A percentile compares a stretch with the other conserved stretches of the same genome.
These are phyloP conservation scores for Carcinoscorpius rotundicauda DNA, from an alignment of 1,140 invertebrate genomes.

Conservation along the genomic window DNA sequence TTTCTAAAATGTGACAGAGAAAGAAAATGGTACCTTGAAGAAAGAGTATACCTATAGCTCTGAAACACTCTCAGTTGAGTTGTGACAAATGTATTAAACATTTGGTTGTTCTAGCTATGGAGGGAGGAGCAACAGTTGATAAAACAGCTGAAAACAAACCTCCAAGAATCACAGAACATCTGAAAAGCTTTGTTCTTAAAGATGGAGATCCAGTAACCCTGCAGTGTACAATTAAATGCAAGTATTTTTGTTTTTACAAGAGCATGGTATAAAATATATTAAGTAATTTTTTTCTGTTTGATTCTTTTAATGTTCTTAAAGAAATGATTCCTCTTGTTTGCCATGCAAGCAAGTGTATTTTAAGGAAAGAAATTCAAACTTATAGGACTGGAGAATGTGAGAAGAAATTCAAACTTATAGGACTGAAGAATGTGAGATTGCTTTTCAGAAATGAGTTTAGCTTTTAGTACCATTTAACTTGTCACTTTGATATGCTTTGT, in stretches of 20 bases:
- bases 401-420: neutral
- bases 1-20: no score
- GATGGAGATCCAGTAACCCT: constrained; percentile 25
- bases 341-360: neutral
- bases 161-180: constrained; percentile 23
- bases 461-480: no score
- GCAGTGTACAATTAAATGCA: constrained; percentile 23
- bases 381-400: neutral
- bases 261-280: neutral
- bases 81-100: constrained; percentile 3
- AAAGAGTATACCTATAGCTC: no score
- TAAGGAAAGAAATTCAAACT: neutral
- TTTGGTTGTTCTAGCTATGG: constrained; percentile 45
- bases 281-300: neutral
- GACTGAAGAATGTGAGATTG: no score
- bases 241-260: constrained; percentile 3
- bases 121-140: constrained; percentile 58
- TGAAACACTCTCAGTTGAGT: no score
- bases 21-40: no score
- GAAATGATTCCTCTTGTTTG: neutral
- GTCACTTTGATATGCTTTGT: no score
- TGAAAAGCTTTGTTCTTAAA: constrained; percentile 20
- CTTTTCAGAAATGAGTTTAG: no score
- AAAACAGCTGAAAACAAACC: constrained; percentile 12
- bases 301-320: neutral